Percentiles rank a stretch among this genome's conserved stretches.
phyloP scores from a whole-genome alignment of 2,797 vertebrate genomes.

The Lepus oiostolus region DNA sequence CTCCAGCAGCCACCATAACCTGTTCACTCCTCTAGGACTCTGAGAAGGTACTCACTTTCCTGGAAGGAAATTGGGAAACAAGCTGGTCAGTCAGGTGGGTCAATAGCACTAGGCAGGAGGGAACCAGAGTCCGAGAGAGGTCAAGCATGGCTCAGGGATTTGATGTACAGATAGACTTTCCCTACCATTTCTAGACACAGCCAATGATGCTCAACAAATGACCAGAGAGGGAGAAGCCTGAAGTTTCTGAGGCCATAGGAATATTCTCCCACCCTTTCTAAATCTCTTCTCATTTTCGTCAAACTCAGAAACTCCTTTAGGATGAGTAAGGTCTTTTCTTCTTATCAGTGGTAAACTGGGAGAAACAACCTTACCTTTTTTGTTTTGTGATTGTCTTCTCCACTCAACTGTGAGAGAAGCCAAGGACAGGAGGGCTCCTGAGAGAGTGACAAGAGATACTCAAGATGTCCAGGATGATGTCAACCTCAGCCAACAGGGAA shows the following conservation, averaged over 20 bases:
- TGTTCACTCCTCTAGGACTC: not conserved
- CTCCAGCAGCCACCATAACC: rapidly evolving
- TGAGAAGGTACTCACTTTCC: not conserved
- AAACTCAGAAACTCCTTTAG: constrained; percentile 40
- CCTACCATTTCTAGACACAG: not conserved
- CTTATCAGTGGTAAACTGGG: not conserved
- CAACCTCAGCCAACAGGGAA: not conserved
- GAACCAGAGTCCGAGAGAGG: not conserved
- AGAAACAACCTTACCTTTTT: not conserved
- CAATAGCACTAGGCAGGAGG: not conserved
- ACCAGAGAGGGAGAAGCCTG: not conserved
- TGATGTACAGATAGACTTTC: not conserved
- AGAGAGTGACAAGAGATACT: not conserved
- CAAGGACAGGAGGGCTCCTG: not conserved
- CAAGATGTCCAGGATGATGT: not conserved
- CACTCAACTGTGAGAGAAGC: not conserved
- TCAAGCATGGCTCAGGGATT: not conserved
- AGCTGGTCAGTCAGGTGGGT: not conserved
- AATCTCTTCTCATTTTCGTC: not conserved
- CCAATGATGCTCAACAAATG: not conserved
- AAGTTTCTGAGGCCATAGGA: not conserved
- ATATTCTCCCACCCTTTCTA: not conserved
- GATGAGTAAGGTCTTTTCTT: not conserved
- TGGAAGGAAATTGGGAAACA: not conserved
- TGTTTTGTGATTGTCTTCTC: not conserved